These are phyloP conservation scores for Heliocidaris erythrogramma DNA, from an alignment of 35 echinoderm and acorn worm genomes.

Conservation along the genomic window DNA sequence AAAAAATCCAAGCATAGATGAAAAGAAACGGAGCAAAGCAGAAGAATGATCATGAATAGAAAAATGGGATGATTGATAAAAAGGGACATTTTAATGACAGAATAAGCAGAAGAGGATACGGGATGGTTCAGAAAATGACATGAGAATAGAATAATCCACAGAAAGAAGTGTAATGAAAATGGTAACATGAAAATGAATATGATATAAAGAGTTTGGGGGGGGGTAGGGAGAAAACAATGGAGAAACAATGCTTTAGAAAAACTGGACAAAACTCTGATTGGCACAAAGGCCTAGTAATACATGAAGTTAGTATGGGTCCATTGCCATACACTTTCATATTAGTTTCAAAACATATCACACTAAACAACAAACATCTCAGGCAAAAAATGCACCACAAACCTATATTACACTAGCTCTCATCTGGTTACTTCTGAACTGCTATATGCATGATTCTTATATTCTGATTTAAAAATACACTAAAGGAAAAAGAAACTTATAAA, in stretches of 20 bases:
- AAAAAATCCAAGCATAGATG: background rate
- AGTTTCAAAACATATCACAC: background rate
- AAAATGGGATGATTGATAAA: background rate
- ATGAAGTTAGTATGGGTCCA: background rate
- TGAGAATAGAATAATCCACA: background rate
- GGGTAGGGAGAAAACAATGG: background rate
- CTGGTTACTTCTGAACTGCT: too few relatives aligned
- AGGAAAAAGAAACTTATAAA: too few relatives aligned
- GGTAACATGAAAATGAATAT: too few relatives aligned
- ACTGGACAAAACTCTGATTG: background rate
- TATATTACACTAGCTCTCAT: background rate
- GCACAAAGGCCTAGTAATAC: background rate
- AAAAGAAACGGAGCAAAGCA: too few relatives aligned
- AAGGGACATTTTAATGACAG: too few relatives aligned
- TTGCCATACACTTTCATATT: background rate
- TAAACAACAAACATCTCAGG: background rate
- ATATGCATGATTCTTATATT: background rate
- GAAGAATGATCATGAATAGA: too few relatives aligned
- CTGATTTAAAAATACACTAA: background rate
- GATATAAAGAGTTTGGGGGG: background rate
- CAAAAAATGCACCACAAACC: background rate
- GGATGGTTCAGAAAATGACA: background rate
- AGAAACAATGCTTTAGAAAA: background rate
- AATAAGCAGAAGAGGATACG: background rate
- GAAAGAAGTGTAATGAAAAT: too few relatives aligned